Evolutionary conservation across 2,797 vertebrate species (phyloP), one percentile per base, ranked within the genome.

Genomic region (Spheniscus humboldti): DNA sequence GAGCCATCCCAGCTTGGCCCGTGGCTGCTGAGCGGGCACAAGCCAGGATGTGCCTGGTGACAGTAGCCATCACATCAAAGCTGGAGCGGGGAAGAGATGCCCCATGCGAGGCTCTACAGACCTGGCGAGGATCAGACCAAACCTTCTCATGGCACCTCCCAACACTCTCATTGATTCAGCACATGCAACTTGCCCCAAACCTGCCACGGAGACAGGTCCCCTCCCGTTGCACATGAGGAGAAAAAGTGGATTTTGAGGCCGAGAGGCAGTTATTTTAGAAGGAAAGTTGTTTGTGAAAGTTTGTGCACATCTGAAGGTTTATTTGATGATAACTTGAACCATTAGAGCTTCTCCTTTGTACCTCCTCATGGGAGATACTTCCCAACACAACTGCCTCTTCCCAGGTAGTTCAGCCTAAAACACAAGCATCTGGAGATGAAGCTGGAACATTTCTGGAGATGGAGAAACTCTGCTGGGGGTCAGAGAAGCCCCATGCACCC

Each of bases 81-180:
- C 39, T 55, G 72, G 50, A 76, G 22, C 24, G 7, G 25, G 50
- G 59, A 72, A 27, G 41, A 43, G 72, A n/a, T 2, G 19, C 3
- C 15, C n/a, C 8, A 7, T 0, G 0, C 3, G 7, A n/a, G 25
- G 24, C 7, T 41, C 59, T 64, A 5, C 18, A 16, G 19, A 52
- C 25, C 55, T 0, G 7, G 1, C 0, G 0, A 43, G 59, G 45
- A 52, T 76, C 48, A 47, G 50, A 31, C 9, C 8, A 9, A 41
- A n/a, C 19, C 37, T 77, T 39, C 73, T 71, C 14, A 4, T 6
- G 7, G 37, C 23, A 57, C 11, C 7, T 75, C 72, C 48, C 11
- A 8, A 22, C 6, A 4, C 31, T 59, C n/a, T 86, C 55, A 24
- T 1, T 50, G 59, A 72, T 60, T 68, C 81, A 68, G 15, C 30